Base-by-base conservation (phyloP, 1,140 invertebrate species). In the Teleogryllus occipitalis region DNA sequence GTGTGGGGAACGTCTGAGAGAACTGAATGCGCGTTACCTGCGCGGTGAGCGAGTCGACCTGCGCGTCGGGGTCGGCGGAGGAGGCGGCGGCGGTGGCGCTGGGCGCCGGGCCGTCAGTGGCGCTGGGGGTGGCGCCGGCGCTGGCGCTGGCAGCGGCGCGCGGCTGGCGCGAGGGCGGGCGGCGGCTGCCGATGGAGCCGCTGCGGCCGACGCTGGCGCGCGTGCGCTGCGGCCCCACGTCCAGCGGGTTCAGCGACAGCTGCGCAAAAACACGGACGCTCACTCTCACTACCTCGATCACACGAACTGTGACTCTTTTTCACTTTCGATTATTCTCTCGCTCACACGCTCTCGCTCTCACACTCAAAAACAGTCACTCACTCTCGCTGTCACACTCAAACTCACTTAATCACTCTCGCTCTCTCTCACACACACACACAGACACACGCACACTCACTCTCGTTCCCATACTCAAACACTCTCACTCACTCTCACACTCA, bases 231-330 rank as follows among this genome's bases (percentile, higher is more conserved):
- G 87, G 86, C 49, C 85, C 86, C 39, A 88, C 81, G 80, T 89
- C 88, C 81, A 89, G 83, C 80, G 87, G 88, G 81, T 88, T 88
- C 48, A 88, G 82, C 22, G 87, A 82, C 78, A 89, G 83, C 88
- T 89, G 84, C 77, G 86, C 86, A 75, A 82, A 82, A 80, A 81
- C 14, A 75, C 15, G 15, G 8, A 0, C 72, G 7, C 15, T 18
- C 12, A 75, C 15, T 75, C 10, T 22, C 12, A 7, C 12, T 21
- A 22, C 7, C 12, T 18, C 7, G 7, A 75, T n/a, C 21, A 10
- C 10, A 14, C 6, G 14, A 75, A 18, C 14, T 75, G 14, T 18
- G 7, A 75, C 14, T 2, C 2, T n/a, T 21, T 18, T 21, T 18
- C 14, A 75, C 14, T 75, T 18, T 22, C 74, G 27, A 75, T 14